phyloP scores from a whole-genome alignment of 2,888 invertebrate genomes.

The Hyposoter didymator region DNA sequence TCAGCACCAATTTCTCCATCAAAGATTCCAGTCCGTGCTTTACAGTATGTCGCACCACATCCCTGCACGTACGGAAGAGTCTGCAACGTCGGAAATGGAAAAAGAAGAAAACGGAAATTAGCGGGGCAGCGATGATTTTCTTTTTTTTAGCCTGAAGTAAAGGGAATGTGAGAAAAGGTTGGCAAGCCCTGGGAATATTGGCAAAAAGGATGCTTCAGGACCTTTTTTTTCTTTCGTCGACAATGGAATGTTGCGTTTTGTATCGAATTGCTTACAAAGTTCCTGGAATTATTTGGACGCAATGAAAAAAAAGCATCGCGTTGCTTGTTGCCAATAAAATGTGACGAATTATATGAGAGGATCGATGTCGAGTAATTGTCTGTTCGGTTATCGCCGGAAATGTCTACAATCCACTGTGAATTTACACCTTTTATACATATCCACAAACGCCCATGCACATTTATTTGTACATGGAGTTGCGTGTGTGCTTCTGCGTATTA shows the following conservation, averaged over 20 bases:
- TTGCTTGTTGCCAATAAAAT: not conserved
- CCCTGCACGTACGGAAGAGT: not conserved
- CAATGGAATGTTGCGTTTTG: conserved; percentile 41
- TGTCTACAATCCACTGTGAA: conserved; percentile 34
- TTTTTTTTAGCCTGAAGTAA: not conserved
- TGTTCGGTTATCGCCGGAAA: conserved; percentile 24
- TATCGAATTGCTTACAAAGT: not conserved
- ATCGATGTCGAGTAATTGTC: conserved; percentile 22
- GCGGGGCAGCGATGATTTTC: not conserved
- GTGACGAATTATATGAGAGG: not conserved
- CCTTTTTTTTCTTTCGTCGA: not conserved
- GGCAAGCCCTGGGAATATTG: conserved; percentile 39
- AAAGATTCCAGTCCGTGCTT: not conserved
- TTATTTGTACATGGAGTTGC: not conserved
- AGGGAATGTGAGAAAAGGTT: not conserved
- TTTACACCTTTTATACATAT: conserved; percentile 29
- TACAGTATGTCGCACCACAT: not conserved
- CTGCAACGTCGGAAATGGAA: not conserved
- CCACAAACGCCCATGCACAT: not conserved
- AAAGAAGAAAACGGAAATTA: not conserved
- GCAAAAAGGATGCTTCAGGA: conserved; percentile 15
- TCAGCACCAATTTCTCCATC: not conserved
- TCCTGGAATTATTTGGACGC: not conserved
- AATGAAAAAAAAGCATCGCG: not conserved
- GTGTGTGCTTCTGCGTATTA: not conserved